Base-by-base conservation (phyloP, 2,113 vertebrate genomes). In the Ophiodon elongatus region DNA sequence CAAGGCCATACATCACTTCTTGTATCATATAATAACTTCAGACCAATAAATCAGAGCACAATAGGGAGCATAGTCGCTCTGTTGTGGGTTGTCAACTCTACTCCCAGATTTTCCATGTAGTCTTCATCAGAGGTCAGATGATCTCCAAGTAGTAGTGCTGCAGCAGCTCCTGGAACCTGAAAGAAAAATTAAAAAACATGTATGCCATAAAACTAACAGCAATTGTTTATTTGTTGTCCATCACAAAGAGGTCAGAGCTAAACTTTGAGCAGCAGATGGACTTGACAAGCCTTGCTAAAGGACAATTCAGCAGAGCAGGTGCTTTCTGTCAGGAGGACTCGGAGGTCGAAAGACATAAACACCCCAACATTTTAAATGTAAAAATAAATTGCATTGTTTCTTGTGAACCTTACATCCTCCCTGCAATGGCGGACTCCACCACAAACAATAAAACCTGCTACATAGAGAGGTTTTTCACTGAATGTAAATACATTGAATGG, bases 101-200 rank as follows among this genome's bases (percentile, higher is more conserved):
- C 76, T 83, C 57, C 59, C 67, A 76, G 31, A 47, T 87, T 79
- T 72, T 50, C 5, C 71, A 13, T 39, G 25, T 65, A 19, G 59
- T 86, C 76, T 79, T 85, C 74, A 72, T 73, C 80, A 73, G 73
- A 54, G 9, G 86, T 86, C 79, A 74, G 39, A 47, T 11, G 37
- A 65, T 77, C 59, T 74, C 35, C 54, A 69, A 25, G 33, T 10
- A 25, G 19, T 10, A 23, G 15, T 57, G 43, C 72, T 47, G 60
- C 76, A 83, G 83, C 79, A 79, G 45, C 70, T 87, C 45, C 47
- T 89, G 80, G 82, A 91, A 88, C 85, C 87, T 86, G 56, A n/a
- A 82, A 75, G 11, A 66, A 31, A 57, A 50, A 67, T 13, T n/a
- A n/a, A 0, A 45, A 17, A 23, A 57, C 17, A 76, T 60, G 57